A percentile compares a stretch with the other conserved stretches of the same genome.
phyloP scores from a whole-genome alignment of 2,113 vertebrate genomes.

The Rostratula benghalensis region DNA sequence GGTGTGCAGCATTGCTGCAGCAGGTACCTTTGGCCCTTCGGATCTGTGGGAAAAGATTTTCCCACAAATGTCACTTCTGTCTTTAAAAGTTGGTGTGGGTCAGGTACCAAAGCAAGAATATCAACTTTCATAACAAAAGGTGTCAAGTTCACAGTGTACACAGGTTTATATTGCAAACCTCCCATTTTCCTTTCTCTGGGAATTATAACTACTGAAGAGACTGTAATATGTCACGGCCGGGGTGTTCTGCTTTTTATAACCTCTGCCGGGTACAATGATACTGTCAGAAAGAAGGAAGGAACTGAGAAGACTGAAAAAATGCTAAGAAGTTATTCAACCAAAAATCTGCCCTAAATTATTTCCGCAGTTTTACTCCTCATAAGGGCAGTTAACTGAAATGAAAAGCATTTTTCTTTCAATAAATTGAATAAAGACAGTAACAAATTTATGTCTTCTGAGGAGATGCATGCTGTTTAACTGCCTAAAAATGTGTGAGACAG shows the following conservation, averaged over 20 bases:
- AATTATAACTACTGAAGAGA: background rate
- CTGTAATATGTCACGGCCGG: fast-evolving
- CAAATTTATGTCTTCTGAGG: background rate
- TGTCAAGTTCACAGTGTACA: background rate
- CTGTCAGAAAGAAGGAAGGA: background rate
- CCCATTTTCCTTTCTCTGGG: background rate
- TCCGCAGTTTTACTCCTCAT: background rate
- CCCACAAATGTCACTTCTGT: fast-evolving
- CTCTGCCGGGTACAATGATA: background rate
- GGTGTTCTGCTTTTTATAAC: background rate
- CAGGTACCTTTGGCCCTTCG: background rate
- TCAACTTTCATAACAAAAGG: background rate
- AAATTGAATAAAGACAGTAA: background rate
- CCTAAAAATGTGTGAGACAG: background rate
- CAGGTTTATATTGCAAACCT: background rate
- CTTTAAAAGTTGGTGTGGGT: background rate
- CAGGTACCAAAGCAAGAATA: background rate
- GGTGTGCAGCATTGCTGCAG: background rate
- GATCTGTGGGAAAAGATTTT: background rate
- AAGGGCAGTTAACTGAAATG: background rate
- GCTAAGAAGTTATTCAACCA: background rate
- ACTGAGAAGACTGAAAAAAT: background rate
- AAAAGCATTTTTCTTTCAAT: background rate
- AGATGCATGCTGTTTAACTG: background rate
- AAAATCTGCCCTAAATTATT: background rate